phyloP scores from a whole-genome alignment of 2,113 vertebrate species.

The Labrus mixtus region DNA sequence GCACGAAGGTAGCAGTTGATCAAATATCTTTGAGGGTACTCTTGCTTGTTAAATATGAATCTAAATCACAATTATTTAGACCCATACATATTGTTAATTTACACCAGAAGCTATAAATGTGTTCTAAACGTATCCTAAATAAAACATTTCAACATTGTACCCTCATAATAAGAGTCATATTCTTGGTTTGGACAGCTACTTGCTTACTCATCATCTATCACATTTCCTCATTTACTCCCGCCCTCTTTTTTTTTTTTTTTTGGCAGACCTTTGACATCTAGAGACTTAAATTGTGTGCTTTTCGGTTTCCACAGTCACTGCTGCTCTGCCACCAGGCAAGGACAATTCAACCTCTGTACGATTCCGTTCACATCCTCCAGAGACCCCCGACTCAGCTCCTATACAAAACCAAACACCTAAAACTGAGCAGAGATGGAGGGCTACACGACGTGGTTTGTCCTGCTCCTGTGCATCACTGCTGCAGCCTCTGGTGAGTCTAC shows the following conservation, averaged over 20 bases:
- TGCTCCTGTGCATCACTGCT: conserved; percentile 67
- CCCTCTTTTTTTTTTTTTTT: conserved; percentile 7
- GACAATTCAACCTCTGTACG: conserved; percentile 33
- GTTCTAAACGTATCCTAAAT: too few relatives aligned
- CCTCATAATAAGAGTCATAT: neutral
- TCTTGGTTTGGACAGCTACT: neutral
- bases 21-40: too few relatives aligned
- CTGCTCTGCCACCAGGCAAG: conserved; percentile 46
- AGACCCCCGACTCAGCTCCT: conserved; percentile 37
- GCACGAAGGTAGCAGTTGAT: too few relatives aligned
- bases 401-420: conserved; percentile 2
- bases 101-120: neutral
- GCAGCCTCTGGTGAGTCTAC: conserved; percentile 74
- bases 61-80: too few relatives aligned
- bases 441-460: conserved; percentile 23
- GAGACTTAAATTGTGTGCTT: conserved; percentile 57
- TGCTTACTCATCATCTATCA: conserved; percentile 24
- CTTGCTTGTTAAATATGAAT: neutral
- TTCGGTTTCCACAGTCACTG: conserved; percentile 51
- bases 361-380: conserved; percentile 41
- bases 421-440: conserved; percentile 72
- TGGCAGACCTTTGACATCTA: conserved; percentile 54
- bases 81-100: too few relatives aligned
- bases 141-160: too few relatives aligned
- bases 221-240: conserved; percentile 17